These are phyloP conservation scores for Macrobrachium nipponense DNA, from an alignment of 1,140 invertebrate species.

Conservation along the genomic window DNA sequence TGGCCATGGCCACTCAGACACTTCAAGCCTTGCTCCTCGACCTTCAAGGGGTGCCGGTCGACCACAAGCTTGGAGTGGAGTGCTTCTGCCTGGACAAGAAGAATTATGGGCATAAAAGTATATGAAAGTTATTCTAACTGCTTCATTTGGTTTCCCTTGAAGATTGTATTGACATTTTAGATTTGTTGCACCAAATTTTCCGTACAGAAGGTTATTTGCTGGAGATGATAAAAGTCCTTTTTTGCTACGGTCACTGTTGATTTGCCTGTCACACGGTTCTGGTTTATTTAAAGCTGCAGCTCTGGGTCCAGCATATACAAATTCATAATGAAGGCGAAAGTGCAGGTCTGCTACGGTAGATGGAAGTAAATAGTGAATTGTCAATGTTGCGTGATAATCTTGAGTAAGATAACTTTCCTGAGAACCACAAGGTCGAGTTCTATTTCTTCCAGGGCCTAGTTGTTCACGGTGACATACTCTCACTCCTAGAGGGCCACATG, in stretches of 20 bases:
- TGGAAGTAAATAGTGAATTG: slow-evolving; percentile 80
- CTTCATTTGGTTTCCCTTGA: slow-evolving; percentile 58
- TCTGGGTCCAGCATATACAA: slow-evolving; percentile 71
- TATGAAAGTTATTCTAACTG: slow-evolving; percentile 63
- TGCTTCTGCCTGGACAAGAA: slow-evolving; percentile 55
- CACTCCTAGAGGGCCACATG: slow-evolving; percentile 58
- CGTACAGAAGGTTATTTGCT: slow-evolving; percentile 61
- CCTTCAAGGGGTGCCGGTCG: slow-evolving; percentile 58
- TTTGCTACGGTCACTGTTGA: slow-evolving; percentile 63
- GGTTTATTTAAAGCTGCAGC: slow-evolving; percentile 58
- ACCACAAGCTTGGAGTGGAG: slow-evolving; percentile 61
- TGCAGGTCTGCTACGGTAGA: slow-evolving; percentile 82
- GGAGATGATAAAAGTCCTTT: slow-evolving; percentile 62
- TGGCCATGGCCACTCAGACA: slow-evolving; percentile 63
- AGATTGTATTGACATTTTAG: slow-evolving; percentile 60
- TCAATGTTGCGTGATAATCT: slow-evolving; percentile 78
- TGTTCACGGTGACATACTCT: slow-evolving; percentile 61
- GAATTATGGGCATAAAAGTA: slow-evolving; percentile 63
- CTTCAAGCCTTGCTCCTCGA: slow-evolving; percentile 59
- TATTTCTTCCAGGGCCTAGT: slow-evolving; percentile 76
- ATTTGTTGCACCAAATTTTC: slow-evolving; percentile 61
- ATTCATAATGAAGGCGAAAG: slow-evolving; percentile 83
- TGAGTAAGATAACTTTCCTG: slow-evolving; percentile 83
- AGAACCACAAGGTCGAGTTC: slow-evolving; percentile 79
- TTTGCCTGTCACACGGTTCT: slow-evolving; percentile 59